Base-by-base conservation (phyloP, 2,113 vertebrate species). In the Antennarius striatus region DNA sequence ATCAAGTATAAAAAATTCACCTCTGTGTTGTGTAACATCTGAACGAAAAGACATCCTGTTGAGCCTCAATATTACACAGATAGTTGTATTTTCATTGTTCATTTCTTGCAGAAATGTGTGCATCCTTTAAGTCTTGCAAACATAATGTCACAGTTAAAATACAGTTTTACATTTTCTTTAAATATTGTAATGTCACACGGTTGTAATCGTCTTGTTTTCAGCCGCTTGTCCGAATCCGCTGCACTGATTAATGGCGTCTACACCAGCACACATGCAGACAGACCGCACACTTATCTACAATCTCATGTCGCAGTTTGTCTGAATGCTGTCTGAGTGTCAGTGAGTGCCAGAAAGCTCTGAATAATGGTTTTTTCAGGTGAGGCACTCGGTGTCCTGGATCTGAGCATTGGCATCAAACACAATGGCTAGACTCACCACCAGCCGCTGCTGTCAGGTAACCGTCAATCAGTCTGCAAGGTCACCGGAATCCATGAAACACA, bases 391-490 rank as follows among this genome's bases (percentile, higher is more conserved):
- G 68, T 46, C 46, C 43, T 49, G 16, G 28, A 53, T 71, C 54
- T 28, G 36, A 79, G 70, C 79, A 78, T 56, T 70, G 77, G 79
- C 70, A 77, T 17, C 51, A 75, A 73, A 74, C 76, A 63, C 70
- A n/a, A 0, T 0, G 43, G 65, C 63, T 61, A 56, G 59, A 52
- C 63, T 75, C 78, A 67, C 60, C 58, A 12, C 47, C 64, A 73
- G 29, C 79, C 76, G 65, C 54, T 53, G 10, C 60, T 45, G 59
- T 72, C 77, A 74, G 66, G 55, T 58, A 10, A 45, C 72, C 28
- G 13, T 67, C 78, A 81, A 74, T 82, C 84, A 81, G 69, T 1
- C 57, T 10, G 58, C 4, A 14, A 69, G 75, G 82, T 82, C 83
- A 71, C 16, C n/a, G 62, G 46, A 59, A 64, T 61, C 63, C 75